A percentile compares a stretch with the other conserved stretches of the same genome.
Conservation (phyloP, 2,113 vertebrate genomes). For the Rutilus rutilus region DNA sequence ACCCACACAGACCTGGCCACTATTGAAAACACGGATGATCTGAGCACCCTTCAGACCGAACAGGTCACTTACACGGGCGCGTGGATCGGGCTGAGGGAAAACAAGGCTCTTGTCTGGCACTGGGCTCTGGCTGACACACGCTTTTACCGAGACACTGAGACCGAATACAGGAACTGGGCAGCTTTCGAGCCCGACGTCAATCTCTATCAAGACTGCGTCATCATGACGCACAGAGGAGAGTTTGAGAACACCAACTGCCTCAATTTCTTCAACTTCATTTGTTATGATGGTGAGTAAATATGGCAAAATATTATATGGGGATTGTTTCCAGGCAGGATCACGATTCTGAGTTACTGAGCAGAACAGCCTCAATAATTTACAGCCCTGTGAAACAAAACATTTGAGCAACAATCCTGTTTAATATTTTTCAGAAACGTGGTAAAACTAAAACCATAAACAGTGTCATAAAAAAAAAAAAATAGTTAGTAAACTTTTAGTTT, state of each 20-base stretch:
- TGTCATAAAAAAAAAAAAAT: too few species aligned
- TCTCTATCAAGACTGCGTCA: neutral
- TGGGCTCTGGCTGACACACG: conserved; percentile 8
- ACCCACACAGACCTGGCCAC: conserved; percentile 21
- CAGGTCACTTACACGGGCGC: accelerated
- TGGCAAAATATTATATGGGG: neutral
- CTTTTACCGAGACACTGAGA: conserved; percentile 14
- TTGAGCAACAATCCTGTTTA: too few species aligned
- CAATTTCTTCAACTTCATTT: neutral
- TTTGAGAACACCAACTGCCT: neutral
- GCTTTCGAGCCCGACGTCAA: neutral
- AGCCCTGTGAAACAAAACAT: too few species aligned
- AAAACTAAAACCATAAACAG: too few species aligned
- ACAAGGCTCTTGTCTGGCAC: neutral
- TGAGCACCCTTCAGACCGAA: neutral
- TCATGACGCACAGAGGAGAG: neutral
- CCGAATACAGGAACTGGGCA: neutral
- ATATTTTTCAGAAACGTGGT: too few species aligned
- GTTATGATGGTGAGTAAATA: conserved; percentile 50
- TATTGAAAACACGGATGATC: neutral
- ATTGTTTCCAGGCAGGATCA: neutral
- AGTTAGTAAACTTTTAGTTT: too few species aligned
- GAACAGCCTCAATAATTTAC: too few species aligned
- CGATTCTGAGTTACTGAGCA: neutral
- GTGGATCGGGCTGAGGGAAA: conserved; percentile 26